Evolutionary conservation across 2,797 vertebrate genomes (phyloP).

Genomic region (Pipistrellus pipistrellus): DNA sequence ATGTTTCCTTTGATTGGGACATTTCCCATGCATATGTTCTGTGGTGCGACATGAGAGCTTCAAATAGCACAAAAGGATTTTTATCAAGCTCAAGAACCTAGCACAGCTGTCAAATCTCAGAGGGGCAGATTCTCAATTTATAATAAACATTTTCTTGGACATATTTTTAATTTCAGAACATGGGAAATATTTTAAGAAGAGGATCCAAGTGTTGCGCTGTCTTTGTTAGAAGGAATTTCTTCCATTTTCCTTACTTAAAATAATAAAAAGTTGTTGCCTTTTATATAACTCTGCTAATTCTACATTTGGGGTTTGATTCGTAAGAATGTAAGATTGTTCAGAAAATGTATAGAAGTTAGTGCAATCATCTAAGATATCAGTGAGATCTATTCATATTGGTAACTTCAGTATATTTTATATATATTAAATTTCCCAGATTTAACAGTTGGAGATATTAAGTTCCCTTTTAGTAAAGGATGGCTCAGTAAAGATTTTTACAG

Average conservation of each 20-base stretch:
- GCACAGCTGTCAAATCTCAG: slow-evolving; percentile 74
- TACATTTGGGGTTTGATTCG: slow-evolving; percentile 41
- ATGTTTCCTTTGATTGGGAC: slow-evolving; percentile 61
- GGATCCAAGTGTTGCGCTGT: slow-evolving; percentile 44
- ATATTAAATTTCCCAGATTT: not conserved
- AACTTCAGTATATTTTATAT: slow-evolving; percentile 32
- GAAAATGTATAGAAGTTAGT: slow-evolving; percentile 6
- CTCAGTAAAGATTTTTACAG: not conserved
- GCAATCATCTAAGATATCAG: slow-evolving; percentile 24
- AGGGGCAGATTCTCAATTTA: slow-evolving; percentile 65
- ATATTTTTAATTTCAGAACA: slow-evolving; percentile 74
- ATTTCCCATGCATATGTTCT: slow-evolving; percentile 60
- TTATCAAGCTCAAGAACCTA: slow-evolving; percentile 57
- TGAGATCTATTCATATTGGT: not conserved
- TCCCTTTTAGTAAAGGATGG: not conserved
- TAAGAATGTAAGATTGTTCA: slow-evolving; percentile 23
- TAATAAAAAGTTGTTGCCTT: slow-evolving; percentile 19
- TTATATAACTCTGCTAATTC: slow-evolving; percentile 51
- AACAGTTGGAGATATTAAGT: slow-evolving; percentile 12
- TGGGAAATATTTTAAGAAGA: slow-evolving; percentile 64
- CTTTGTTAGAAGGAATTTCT: slow-evolving; percentile 54
- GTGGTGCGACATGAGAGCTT: slow-evolving; percentile 48
- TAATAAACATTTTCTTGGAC: slow-evolving; percentile 64
- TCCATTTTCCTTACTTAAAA: slow-evolving; percentile 52
- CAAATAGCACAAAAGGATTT: slow-evolving; percentile 74